Evolutionary conservation across 2,888 invertebrate species (phyloP).

Genomic region (Neria commutata): DNA sequence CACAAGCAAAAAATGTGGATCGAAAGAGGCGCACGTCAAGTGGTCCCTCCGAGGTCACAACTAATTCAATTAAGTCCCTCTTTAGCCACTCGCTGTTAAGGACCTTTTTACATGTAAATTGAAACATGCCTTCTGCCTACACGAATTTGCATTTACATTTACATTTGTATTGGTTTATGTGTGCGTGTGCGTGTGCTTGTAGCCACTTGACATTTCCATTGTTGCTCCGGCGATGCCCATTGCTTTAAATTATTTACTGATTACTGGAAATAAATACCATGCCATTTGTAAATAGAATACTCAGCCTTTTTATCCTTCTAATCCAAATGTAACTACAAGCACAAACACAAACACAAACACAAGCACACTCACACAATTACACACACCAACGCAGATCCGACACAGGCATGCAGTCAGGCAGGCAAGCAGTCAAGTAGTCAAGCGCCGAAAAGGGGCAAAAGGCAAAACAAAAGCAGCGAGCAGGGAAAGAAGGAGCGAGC

Average conservation of each 20-base stretch:
- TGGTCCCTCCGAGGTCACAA: conserved; percentile 22
- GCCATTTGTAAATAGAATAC: conserved; percentile 1
- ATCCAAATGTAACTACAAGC: background rate
- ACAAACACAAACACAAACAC: background rate
- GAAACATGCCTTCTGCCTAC: no score
- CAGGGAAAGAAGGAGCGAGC: background rate
- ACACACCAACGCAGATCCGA: background rate
- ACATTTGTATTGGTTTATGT: no score
- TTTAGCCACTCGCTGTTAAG: background rate
- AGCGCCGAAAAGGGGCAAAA: no score
- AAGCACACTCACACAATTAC: background rate
- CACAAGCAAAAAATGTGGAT: no score
- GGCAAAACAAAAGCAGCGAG: background rate
- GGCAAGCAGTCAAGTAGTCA: no score
- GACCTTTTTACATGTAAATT: no score
- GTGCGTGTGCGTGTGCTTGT: background rate
- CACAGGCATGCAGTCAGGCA: no score
- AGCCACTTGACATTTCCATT: background rate
- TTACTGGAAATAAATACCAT: background rate
- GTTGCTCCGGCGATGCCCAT: background rate
- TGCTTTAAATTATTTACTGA: background rate
- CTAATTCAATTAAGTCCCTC: conserved; percentile 48
- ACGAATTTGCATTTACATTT: no score
- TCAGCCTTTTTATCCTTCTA: no score
- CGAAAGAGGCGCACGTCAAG: background rate